These are phyloP conservation scores for Nemotelus pantherinus DNA, from an alignment of 2,888 invertebrate species.

Conservation along the genomic window DNA sequence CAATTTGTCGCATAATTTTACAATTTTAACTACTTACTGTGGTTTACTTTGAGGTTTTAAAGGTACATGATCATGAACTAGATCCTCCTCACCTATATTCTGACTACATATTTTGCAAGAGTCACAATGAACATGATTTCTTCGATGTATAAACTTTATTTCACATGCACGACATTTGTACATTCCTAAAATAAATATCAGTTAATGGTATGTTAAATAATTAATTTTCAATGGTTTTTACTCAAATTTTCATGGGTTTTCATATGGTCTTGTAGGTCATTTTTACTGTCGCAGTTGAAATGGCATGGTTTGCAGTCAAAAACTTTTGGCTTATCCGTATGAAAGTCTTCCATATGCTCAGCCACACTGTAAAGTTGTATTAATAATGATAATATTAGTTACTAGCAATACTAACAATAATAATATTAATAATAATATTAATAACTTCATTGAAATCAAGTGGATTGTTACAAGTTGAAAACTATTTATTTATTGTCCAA, in stretches of 20 bases:
- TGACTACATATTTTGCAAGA: too few relatives aligned
- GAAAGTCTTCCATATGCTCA: conserved; percentile 18
- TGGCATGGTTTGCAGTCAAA: conserved; percentile 18
- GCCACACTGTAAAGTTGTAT: conserved; percentile 1
- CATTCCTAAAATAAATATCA: conserved; percentile 1
- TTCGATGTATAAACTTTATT: conserved; percentile 5
- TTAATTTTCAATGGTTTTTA: background rate
- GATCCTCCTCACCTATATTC: background rate
- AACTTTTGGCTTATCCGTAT: background rate
- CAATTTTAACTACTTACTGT: background rate
- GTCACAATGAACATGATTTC: background rate
- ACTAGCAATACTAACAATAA: too few relatives aligned
- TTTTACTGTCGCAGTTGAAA: background rate
- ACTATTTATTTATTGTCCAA: too few relatives aligned
- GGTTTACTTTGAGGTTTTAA: background rate
- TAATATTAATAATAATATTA: too few relatives aligned
- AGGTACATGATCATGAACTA: background rate
- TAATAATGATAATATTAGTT: too few relatives aligned
- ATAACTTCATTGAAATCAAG: too few relatives aligned
- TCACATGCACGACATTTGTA: conserved; percentile 23
- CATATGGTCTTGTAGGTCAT: background rate
- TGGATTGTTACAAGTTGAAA: too few relatives aligned
- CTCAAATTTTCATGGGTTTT: conserved; percentile 3
- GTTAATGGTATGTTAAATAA: background rate
- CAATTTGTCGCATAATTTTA: too few relatives aligned